These are phyloP conservation scores for Alcis repandata DNA, from an alignment of 2,888 invertebrate species.

Conservation along the genomic window DNA sequence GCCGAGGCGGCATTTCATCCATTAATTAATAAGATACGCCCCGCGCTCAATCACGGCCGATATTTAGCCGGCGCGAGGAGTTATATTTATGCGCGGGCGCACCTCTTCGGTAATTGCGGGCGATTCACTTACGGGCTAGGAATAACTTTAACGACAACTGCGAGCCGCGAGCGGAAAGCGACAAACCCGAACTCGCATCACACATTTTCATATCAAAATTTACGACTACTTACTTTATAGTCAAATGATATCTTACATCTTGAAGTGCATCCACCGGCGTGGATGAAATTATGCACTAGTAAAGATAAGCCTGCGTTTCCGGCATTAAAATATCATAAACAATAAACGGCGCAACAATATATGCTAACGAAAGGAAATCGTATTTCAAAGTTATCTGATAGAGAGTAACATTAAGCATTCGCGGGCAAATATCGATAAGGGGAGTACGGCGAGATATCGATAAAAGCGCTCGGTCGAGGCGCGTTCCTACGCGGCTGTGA, in stretches of 20 bases:
- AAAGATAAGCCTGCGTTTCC: constrained; percentile 42
- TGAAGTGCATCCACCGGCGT: constrained; percentile 20
- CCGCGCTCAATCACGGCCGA: constrained; percentile 77
- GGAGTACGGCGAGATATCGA: constrained; percentile 69
- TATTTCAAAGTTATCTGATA: constrained; percentile 71
- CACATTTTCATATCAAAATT: constrained; percentile 25
- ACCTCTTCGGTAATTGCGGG: constrained; percentile 78
- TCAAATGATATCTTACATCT: constrained; percentile 33
- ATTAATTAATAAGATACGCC: constrained; percentile 84
- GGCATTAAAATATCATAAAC: constrained; percentile 45
- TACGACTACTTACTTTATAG: constrained; percentile 20
- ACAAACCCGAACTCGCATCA: constrained; percentile 13
- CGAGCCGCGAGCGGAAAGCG: constrained; percentile 53
- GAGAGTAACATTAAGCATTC: constrained; percentile 63
- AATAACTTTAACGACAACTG: constrained; percentile 70
- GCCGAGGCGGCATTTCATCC: constrained; percentile 76
- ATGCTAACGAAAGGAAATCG: constrained; percentile 62
- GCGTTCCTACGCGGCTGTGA: constrained; percentile 70
- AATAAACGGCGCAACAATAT: constrained; percentile 49
- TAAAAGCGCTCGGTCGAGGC: constrained; percentile 62
- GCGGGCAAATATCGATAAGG: constrained; percentile 71
- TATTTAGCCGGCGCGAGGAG: constrained; percentile 71
- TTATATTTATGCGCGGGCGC: constrained; percentile 77
- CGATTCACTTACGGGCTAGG: constrained; percentile 74
- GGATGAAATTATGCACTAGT: constrained; percentile 36